Percentiles rank a stretch among this genome's conserved stretches.
Evolutionary conservation across 1,140 invertebrate genomes (phyloP).

Genomic region (Pomacea maculata): DNA sequence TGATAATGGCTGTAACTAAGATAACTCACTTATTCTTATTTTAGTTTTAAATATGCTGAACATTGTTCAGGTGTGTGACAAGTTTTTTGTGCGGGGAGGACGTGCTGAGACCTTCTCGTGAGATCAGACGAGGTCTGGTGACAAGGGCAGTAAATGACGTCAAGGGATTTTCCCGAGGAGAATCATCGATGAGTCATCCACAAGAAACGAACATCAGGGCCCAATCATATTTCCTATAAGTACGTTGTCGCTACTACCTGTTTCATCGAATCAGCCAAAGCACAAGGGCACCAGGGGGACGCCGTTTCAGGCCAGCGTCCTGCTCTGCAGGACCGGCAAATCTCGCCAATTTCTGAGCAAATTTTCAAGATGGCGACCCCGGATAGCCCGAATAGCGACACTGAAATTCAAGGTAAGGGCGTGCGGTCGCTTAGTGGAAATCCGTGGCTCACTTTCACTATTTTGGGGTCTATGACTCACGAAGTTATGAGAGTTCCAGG

Average conservation of each 20-base stretch:
- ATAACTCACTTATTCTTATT: no score
- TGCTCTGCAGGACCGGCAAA: slow-evolving; percentile 41
- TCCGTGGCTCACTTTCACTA: slow-evolving; percentile 40
- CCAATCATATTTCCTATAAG: slow-evolving; percentile 49
- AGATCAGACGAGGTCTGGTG: slow-evolving; percentile 22
- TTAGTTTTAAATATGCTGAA: no score
- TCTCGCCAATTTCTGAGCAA: slow-evolving; percentile 44
- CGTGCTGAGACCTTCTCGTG: not conserved
- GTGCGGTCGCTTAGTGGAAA: slow-evolving; percentile 32
- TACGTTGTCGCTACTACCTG: slow-evolving; percentile 41
- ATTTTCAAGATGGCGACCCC: slow-evolving; percentile 62
- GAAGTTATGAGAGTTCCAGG: slow-evolving; percentile 38
- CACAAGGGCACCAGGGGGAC: slow-evolving; percentile 29
- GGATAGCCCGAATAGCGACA: slow-evolving; percentile 42
- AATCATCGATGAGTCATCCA: slow-evolving; percentile 62
- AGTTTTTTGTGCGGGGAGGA: not conserved
- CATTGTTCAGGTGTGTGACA: not conserved
- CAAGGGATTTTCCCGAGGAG: slow-evolving; percentile 62
- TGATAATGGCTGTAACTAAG: no score
- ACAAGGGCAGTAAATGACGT: slow-evolving; percentile 47
- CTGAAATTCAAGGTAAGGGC: slow-evolving; percentile 45
- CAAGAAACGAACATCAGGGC: slow-evolving; percentile 57
- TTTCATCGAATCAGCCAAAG: slow-evolving; percentile 32
- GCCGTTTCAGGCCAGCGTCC: slow-evolving; percentile 34
- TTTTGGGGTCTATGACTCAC: slow-evolving; percentile 51